A percentile compares a stretch with the other conserved stretches of the same genome.
These are phyloP conservation scores for Acipenser oxyrinchus DNA, from an alignment of 2,797 vertebrate genomes.

Conservation along the genomic window DNA sequence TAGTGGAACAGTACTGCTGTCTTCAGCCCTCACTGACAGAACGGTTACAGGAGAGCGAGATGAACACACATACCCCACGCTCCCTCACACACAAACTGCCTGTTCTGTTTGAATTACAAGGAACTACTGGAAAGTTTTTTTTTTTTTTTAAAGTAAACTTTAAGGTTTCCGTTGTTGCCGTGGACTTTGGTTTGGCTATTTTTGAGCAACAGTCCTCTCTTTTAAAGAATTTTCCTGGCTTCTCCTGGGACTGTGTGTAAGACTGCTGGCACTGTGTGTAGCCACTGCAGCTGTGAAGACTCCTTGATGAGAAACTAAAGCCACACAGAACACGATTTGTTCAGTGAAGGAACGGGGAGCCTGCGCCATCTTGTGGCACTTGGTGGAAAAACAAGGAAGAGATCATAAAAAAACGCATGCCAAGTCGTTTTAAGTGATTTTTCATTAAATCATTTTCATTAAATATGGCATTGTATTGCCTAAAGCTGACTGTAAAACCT, in stretches of 20 bases:
- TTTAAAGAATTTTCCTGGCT: constrained; percentile 49
- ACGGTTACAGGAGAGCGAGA: constrained; percentile 52
- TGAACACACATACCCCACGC: constrained; percentile 39
- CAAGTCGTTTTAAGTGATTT: too few species aligned
- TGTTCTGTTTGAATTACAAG: constrained; percentile 59
- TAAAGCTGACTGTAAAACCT: too few species aligned
- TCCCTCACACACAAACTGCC: constrained; percentile 41
- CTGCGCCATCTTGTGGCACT: constrained; percentile 9
- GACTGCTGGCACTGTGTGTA: constrained; percentile 45
- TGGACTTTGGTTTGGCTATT: constrained; percentile 40
- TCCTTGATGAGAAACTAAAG: constrained; percentile 36
- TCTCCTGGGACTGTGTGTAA: constrained; percentile 33
- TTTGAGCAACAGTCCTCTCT: constrained; percentile 34
- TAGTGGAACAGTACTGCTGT: constrained; percentile 22
- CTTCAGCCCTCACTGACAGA: constrained; percentile 38
- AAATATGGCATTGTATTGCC: too few species aligned
- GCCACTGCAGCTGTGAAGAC: constrained; percentile 43
- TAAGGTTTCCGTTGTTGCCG: constrained; percentile 60
- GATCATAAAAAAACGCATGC: background rate
- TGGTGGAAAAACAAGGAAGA: background rate
- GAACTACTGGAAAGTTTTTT: constrained; percentile 49
- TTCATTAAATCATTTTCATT: too few species aligned
- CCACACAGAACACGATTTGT: too few species aligned
- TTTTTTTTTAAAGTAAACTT: constrained; percentile 63
- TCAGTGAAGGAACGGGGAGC: background rate